Evolutionary conservation across 2,888 invertebrate species (phyloP), one percentile per base, ranked within the genome.

Genomic region (Drosophila diplacantha): DNA sequence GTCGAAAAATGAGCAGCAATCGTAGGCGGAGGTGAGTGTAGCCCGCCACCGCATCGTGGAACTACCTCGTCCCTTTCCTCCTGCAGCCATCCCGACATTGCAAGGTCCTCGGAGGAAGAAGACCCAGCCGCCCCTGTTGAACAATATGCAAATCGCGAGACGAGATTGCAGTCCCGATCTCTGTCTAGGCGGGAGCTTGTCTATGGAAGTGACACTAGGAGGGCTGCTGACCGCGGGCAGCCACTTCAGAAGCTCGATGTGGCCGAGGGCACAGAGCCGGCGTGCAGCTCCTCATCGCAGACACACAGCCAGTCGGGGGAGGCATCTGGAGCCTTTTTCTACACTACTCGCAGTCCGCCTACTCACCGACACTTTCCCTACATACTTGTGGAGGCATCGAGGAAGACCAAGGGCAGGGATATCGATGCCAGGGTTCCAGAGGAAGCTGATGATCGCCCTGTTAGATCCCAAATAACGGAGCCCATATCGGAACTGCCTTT

Each of bases 1-100:
- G 18, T 63, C 47, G 55, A 69, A 72, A 81, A 81, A 83, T 81
- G 78, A 81, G 61, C 53, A 58, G 50, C 62, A 67, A 75, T 73
- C 50, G 50, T 67, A 69, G 53, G 29, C 62, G 57, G 70, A 75
- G 78, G 78, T 83, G 60, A 78, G 75, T 81, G 34, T 65, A 54
- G 26, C 14, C 14, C 12, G 31, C 29, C 18, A 22, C 9, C 16
- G 31, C 29, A 18, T 11, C 6, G 16, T 11, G 24, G n/a, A 7
- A 41, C n/a, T 14, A 16, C 20, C 26, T 18, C 14, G 4, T 8
- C 29, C 29, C 4, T 18, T 6, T 35, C n/a, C 22, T 18, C 16
- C 11, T 3, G 5, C 22, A 43, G 59, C 29, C 41, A 18, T 2
- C 6, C 35, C 43, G 20, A 34, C 59, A 35, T 22, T 16, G 5